Percentiles rank a stretch among this genome's conserved stretches.
Conservation (phyloP, 2,888 invertebrate species). For the Synergus umbraculus region DNA sequence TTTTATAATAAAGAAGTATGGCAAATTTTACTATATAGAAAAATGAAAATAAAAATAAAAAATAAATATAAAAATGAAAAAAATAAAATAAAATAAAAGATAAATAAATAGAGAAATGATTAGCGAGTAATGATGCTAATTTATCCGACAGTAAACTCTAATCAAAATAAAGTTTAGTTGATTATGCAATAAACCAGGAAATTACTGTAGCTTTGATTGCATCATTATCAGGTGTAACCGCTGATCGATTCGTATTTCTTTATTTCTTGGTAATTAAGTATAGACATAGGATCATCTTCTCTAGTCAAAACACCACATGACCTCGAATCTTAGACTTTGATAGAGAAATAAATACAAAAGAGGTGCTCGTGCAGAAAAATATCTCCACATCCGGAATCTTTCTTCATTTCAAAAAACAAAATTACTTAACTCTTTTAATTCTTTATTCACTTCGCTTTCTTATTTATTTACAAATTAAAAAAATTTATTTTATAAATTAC, state of each 20-base stretch:
- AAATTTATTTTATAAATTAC: too few species aligned
- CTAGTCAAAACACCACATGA: neutral
- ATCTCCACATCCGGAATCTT: neutral
- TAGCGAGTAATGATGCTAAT: neutral
- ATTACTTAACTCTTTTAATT: too few species aligned
- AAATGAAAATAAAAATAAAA: too few species aligned
- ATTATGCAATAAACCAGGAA: conserved; percentile 33
- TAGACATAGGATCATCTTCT: neutral
- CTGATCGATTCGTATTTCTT: conserved; percentile 27
- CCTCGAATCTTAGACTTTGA: neutral
- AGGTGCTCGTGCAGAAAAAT: neutral
- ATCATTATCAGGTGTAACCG: conserved; percentile 17
- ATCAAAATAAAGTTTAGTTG: conserved; percentile 15
- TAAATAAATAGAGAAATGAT: neutral
- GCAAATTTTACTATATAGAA: neutral
- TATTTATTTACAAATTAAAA: too few species aligned
- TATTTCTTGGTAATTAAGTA: conserved; percentile 15
- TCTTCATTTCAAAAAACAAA: too few species aligned
- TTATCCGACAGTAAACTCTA: neutral
- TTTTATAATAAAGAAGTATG: neutral
- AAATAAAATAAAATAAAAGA: neutral
- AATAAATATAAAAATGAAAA: too few species aligned
- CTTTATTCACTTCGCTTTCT: too few species aligned
- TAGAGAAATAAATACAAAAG: neutral
- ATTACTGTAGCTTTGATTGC: conserved; percentile 9